phyloP scores from a whole-genome alignment of 2,797 vertebrate species.

The Enoplosus armatus region DNA sequence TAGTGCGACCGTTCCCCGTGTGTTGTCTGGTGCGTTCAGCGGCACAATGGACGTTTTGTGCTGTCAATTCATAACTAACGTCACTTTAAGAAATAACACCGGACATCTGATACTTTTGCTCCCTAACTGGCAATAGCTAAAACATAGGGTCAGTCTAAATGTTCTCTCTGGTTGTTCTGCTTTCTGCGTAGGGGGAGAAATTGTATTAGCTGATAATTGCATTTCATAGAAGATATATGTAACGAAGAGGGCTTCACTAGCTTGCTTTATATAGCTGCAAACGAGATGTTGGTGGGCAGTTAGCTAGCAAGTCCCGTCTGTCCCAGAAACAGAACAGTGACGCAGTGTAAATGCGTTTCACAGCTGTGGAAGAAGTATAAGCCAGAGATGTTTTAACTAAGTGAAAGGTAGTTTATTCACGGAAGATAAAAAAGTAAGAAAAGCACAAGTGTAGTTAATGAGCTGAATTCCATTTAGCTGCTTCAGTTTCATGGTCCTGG shows the following conservation, averaged over 20 bases:
- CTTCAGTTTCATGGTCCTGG: neutral
- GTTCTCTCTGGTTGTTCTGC: neutral
- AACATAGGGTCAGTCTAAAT: neutral
- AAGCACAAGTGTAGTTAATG: too few species aligned
- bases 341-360: neutral
- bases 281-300: neutral
- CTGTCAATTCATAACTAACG: neutral
- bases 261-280: neutral
- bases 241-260: neutral
- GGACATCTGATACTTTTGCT: too few species aligned
- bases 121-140: too few species aligned
- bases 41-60: neutral
- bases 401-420: neutral
- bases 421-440: neutral
- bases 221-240: neutral
- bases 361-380: neutral
- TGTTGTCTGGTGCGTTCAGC: neutral
- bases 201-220: neutral
- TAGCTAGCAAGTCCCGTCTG: neutral
- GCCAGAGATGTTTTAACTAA: neutral
- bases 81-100: neutral
- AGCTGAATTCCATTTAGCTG: neutral
- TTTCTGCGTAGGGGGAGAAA: neutral
- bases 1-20: constrained; percentile 56
- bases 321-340: neutral